Evolutionary conservation across 2,888 invertebrate species (phyloP).

Genomic region (Podotricha telesiphe): DNA sequence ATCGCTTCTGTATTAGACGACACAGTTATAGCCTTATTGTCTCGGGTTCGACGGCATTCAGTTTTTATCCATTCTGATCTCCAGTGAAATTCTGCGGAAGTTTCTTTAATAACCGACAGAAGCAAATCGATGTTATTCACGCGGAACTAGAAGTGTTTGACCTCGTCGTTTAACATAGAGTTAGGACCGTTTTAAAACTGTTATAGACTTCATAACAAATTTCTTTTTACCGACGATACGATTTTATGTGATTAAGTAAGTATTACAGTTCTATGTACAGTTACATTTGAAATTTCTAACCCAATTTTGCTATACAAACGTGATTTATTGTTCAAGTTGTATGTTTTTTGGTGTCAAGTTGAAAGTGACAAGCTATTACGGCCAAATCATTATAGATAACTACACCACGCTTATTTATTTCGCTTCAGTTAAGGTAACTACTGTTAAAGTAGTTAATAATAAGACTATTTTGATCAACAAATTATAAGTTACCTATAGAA

Average conservation of each 20-base stretch:
- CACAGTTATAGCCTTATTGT: constrained; percentile 63
- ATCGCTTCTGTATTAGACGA: constrained; percentile 41
- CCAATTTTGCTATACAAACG: neutral
- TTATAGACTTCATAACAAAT: neutral
- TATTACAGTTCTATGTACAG: neutral
- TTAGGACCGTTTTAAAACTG: neutral
- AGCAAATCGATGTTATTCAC: constrained; percentile 22
- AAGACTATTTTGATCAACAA: neutral
- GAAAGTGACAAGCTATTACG: neutral
- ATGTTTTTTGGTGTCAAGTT: neutral
- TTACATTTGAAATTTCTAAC: neutral
- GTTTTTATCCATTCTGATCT: constrained; percentile 66
- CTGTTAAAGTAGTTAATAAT: neutral
- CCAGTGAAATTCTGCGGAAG: constrained; percentile 64
- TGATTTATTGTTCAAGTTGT: neutral
- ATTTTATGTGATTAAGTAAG: neutral
- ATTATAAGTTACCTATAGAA: too few relatives aligned
- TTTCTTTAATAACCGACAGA: constrained; percentile 37
- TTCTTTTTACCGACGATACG: neutral
- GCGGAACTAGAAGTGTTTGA: neutral
- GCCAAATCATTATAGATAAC: neutral
- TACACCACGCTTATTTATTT: neutral
- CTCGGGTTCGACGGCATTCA: constrained; percentile 53
- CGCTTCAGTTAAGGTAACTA: neutral
- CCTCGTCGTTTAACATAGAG: neutral